These are phyloP conservation scores for Nycticryphes semicollaris DNA, from an alignment of 2,113 vertebrate species.

Conservation along the genomic window DNA sequence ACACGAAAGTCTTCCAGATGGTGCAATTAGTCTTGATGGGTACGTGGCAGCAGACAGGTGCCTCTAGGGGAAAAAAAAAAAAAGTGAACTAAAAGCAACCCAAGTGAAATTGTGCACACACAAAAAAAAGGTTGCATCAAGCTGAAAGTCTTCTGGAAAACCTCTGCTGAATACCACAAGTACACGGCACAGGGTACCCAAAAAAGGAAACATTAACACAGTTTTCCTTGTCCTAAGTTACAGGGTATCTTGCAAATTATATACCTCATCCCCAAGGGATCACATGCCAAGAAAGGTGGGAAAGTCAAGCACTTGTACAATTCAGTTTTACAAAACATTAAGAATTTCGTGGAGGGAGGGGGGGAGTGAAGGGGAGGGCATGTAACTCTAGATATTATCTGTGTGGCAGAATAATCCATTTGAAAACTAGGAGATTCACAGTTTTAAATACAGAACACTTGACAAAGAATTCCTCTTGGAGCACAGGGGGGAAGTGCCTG, in stretches of 20 bases:
- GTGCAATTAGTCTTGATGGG: slow-evolving; percentile 81
- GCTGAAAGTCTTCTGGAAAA: slow-evolving; percentile 37
- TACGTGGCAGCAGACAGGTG: slow-evolving; percentile 73
- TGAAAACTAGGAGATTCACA: background rate
- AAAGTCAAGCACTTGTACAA: background rate
- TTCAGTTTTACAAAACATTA: background rate
- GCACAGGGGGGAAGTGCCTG: background rate
- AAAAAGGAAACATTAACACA: background rate
- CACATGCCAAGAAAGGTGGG: background rate
- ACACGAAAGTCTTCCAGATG: slow-evolving; percentile 69
- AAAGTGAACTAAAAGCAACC: slow-evolving; percentile 61
- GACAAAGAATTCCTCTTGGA: background rate
- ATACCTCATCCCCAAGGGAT: background rate
- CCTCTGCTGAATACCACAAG: background rate
- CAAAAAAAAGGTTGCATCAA: slow-evolving; percentile 3
- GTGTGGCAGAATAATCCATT: background rate
- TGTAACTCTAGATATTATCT: background rate
- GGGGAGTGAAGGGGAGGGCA: no score
- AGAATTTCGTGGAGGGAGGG: background rate
- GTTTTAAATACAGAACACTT: background rate
- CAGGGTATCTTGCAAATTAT: background rate
- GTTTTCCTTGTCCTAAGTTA: background rate
- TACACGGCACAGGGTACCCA: background rate
- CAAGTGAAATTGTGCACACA: slow-evolving; percentile 17
- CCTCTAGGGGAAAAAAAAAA: background rate